Conservation (phyloP, 2,888 invertebrate genomes). For the Hirtodrosophila histrioides region DNA sequence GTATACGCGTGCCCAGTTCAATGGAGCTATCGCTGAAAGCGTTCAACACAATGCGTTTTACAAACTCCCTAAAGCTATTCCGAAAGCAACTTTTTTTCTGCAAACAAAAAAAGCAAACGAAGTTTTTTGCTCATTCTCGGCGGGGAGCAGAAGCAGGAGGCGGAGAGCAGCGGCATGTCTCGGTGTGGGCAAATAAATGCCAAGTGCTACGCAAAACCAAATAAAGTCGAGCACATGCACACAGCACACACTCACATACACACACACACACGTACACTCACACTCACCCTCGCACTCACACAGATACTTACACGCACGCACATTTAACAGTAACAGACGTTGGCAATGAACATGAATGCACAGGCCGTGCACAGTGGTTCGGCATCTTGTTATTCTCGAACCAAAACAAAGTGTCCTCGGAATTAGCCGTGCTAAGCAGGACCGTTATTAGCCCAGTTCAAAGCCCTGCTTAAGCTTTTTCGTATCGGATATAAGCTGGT, state of each 20-base stretch:
- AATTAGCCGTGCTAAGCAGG: too few species aligned
- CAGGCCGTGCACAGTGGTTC: slow-evolving; percentile 42
- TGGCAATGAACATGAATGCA: slow-evolving; percentile 61
- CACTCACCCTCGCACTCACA: slow-evolving; percentile 14
- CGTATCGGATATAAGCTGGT: too few species aligned
- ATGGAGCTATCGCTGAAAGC: slow-evolving; percentile 70
- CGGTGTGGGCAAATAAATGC: slow-evolving; percentile 78
- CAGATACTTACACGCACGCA: slow-evolving; percentile 63
- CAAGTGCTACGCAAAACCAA: slow-evolving; percentile 80
- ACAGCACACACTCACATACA: slow-evolving; percentile 20
- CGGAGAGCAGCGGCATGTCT: slow-evolving; percentile 60
- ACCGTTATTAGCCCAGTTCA: too few species aligned
- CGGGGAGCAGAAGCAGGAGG: not conserved
- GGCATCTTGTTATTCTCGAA: too few species aligned
- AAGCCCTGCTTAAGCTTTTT: too few species aligned
- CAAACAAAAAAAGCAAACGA: slow-evolving; percentile 20
- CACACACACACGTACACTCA: slow-evolving; percentile 17
- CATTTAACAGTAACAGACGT: slow-evolving; percentile 75
- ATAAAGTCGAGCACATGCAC: slow-evolving; percentile 76
- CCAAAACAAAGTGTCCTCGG: too few species aligned
- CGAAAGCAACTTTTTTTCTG: slow-evolving; percentile 56
- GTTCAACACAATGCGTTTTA: slow-evolving; percentile 69
- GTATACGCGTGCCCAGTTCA: slow-evolving; percentile 67
- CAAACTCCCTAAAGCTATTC: slow-evolving; percentile 72
- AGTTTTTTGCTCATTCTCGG: slow-evolving; percentile 30